Base-by-base conservation (phyloP, 2,888 invertebrate species). In the Dascillus cervinus region DNA sequence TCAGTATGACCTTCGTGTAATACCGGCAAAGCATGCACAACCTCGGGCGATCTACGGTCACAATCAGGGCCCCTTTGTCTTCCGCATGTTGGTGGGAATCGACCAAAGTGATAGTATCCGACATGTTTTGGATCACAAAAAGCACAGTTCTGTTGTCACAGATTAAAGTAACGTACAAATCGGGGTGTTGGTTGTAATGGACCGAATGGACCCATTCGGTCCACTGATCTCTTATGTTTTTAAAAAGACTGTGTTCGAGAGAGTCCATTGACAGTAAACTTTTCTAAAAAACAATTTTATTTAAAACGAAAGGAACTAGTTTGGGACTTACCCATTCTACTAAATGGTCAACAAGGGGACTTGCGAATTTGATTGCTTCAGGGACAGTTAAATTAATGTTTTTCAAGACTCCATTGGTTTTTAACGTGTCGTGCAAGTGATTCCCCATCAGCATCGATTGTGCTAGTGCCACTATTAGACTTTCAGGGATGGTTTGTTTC, bases 401-500 rank as follows among this genome's bases (percentile, higher is more conserved):
- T 29, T 50, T 49, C 11, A 70, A 50, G 39, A 43, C 56, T 41
- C 55, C 66, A 49, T 57, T 63, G 41, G 50, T 43, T 51, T 58
- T 71, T 29, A 64, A 62, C 50, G 55, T 65, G 52, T 58, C 66
- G 46, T 77, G 73, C 12, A 69, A 70, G 23, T 56, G 56, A 46
- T 77, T 77, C n/a, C 76, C 77, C 49, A 72, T 69, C 43, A 72
- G 56, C 49, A 77, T 75, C 19, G 73, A 69, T 41, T 65, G 58
- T 2, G 70, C 75, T 34, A 75, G 65, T 8, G 71, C 55, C 26
- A 65, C 57, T 40, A 70, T 62, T 20, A 75, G 27, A 12, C 38
- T 37, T 23, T 19, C 13, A 22, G 41, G 40, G 11, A 42, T 19
- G 4, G 32, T 28, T 22, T 42, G 35, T 4, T 42, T 38, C 11